phyloP scores from a whole-genome alignment of 2,797 vertebrate species.

The Myiotriccus ornatus region DNA sequence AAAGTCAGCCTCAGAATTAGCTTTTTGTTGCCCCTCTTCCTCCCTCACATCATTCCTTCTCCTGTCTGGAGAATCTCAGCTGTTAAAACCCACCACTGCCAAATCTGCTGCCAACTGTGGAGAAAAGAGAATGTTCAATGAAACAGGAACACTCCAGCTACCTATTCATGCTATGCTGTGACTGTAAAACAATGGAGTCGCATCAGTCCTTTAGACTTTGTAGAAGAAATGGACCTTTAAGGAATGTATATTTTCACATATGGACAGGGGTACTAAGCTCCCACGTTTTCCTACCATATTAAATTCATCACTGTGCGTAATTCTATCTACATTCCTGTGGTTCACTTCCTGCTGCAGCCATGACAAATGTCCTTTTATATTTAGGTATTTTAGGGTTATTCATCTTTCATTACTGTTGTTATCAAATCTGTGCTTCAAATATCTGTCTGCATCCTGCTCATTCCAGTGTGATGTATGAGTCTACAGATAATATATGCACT shows the following conservation, averaged over 20 bases:
- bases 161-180: not conserved
- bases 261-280: not conserved
- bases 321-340: conserved; percentile 20
- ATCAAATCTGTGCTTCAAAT: conserved; percentile 60
- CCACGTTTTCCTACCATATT: not conserved
- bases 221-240: not conserved
- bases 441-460: not conserved
- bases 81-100: conserved; percentile 25
- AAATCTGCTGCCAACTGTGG: conserved; percentile 3
- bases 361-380: conserved; percentile 49
- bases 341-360: conserved; percentile 43
- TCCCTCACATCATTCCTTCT: not conserved
- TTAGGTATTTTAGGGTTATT: conserved; percentile 57
- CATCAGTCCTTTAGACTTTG: not conserved
- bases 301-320: conserved; percentile 15
- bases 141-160: not conserved
- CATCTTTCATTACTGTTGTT: conserved; percentile 66
- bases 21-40: not conserved
- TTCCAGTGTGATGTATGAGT: not conserved
- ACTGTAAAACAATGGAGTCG: not conserved
- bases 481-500: not conserved
- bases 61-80: conserved; percentile 30
- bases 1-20: not conserved
- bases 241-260: not conserved
- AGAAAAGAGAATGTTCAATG: conserved; percentile 25